phyloP scores from a whole-genome alignment of 2,797 vertebrate species.

The Pagetopsis macropterus region DNA sequence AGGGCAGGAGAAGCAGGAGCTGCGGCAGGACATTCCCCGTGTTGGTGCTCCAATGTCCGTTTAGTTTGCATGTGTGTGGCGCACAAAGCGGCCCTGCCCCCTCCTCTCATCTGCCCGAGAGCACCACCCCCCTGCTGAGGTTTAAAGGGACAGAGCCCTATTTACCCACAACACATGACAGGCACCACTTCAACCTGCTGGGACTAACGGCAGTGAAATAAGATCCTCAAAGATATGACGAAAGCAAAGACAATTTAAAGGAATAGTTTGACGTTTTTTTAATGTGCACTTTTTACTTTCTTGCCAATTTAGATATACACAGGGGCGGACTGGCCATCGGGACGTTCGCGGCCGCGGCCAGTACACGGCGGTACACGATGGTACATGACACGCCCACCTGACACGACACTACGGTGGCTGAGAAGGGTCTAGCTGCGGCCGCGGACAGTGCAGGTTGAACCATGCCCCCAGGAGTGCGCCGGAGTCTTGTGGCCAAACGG shows the following conservation, averaged over 20 bases:
- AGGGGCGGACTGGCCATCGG: too few relatives aligned
- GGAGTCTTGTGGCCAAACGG: too few relatives aligned
- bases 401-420: too few relatives aligned
- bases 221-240: not conserved
- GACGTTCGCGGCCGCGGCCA: too few relatives aligned
- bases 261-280: not conserved
- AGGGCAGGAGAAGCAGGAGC: slow-evolving; percentile 6
- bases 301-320: not conserved
- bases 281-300: not conserved
- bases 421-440: too few relatives aligned
- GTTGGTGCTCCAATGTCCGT: slow-evolving; percentile 43
- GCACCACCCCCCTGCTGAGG: slow-evolving; percentile 60
- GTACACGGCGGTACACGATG: too few relatives aligned
- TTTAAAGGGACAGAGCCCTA: slow-evolving; percentile 75
- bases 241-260: not conserved
- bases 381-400: too few relatives aligned
- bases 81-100: slow-evolving; percentile 59
- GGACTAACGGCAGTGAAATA: slow-evolving; percentile 12
- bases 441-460: too few relatives aligned
- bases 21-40: not conserved
- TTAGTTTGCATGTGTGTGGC: slow-evolving; percentile 50
- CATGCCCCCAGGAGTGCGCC: too few relatives aligned
- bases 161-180: slow-evolving; percentile 13
- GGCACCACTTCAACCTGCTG: slow-evolving; percentile 36
- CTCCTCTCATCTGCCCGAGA: slow-evolving; percentile 20